Evolutionary conservation across 2,113 vertebrate species (phyloP), one percentile per base, ranked within the genome.

Genomic region (Columba livia): DNA sequence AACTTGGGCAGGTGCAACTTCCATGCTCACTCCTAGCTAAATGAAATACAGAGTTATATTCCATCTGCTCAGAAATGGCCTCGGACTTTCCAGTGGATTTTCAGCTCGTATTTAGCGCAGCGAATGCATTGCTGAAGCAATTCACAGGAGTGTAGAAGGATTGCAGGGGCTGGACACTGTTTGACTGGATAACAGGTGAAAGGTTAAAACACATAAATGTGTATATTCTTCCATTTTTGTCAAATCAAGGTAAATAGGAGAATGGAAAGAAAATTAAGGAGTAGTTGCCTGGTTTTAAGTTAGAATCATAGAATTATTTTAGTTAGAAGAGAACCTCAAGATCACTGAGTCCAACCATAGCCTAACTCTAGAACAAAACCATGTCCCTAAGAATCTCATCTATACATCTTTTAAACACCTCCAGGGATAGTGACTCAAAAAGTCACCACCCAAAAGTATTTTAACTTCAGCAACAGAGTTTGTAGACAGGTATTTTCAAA

Each of bases 101-200:
- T 51, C 79, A 62, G 79, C 31, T 62, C 14, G 1, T 23, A 3
- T 17, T 88, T 21, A 47, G 15, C 1, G 3, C 26, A 69, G 42
- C 0, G 4, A 42, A 73, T 1, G 2, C 32, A 19, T 28, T 7
- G n/a, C 87, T 66, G 23, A 50, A 29, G 47, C 16, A 31, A 29
- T 42, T 34, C 44, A 36, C 26, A 36, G 89, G 53, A 80, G 44
- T 7, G 29, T 34, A 57, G 50, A 29, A 71, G 58, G 16, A 25
- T 3, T 44, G 70, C 28, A 50, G 61, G 31, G 44, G 9, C 25
- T 80, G 54, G 29, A 40, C 25, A 5, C 3, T 53, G 6, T 32
- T 77, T 83, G 64, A 25, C 25, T 54, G 40, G 88, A 48, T 50
- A 18, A 21, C 36, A 67, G 20, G n/a, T 26, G 38, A 32, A 75